Evolutionary conservation across 2,888 invertebrate genomes (phyloP), one percentile per base, ranked within the genome.

Genomic region (Limnephilus rhombicus): DNA sequence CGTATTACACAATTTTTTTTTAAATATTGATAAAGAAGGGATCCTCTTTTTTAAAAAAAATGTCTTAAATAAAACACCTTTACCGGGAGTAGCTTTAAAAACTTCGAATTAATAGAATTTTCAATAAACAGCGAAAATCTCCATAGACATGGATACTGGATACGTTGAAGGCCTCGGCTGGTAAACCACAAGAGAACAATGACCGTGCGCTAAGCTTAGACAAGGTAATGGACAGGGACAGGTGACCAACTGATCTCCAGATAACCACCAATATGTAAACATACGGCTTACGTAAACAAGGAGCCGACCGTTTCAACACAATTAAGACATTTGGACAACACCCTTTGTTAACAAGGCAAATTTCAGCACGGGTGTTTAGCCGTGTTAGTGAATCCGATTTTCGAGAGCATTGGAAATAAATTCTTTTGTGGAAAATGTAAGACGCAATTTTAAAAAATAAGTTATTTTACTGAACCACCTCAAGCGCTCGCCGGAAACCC

Each of bases 321-420:
- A 86, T 86, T 86, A 53, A 86, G 86, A 86, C 86, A 86, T 86
- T 49, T 86, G n/a, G 86, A 29, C 18, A 41, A n/a, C 86, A 24
- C 41, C 85, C 85, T 37, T 11, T 37, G 41, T 34, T 24, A 85
- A 85, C 85, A 85, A 5, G 24, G 85, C 7, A 24, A 37, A 85
- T 18, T 85, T 37, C 24, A 18, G 41, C 24, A 34, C 15, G 24
- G 15, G 31, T 31, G 4, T 82, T 82, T 34, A 15, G 15, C 24
- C 68, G 18, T 68, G 7, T 68, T 68, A 68, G 68, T 68, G 0
- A 18, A 18, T 68, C 68, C 7, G 24, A 68, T 24, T 68, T 68
- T 9, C 24, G 68, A 68, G 24, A 68, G 2, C 24, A 68, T 24
- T 68, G 9, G 24, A 5, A 68, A 49, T 49, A 49, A 13, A 68